Evolutionary conservation across 64 coral and sea anemone species (phyloP).

Genomic region (Stylophora pistillata): DNA sequence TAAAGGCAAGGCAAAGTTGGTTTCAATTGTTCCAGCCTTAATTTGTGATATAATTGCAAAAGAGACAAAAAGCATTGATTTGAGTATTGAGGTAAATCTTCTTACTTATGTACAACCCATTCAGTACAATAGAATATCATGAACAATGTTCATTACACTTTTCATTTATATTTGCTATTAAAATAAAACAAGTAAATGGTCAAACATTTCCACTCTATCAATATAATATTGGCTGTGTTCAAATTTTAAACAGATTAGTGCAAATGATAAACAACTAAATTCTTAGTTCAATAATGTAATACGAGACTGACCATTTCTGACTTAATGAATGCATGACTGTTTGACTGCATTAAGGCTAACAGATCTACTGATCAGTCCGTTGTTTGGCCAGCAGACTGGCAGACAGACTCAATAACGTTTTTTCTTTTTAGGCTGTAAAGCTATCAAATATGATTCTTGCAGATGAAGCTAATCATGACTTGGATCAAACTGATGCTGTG

Average conservation of each 20-base stretch:
- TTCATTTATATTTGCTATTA: no score
- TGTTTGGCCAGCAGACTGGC: not conserved
- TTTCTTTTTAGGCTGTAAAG: conserved; percentile 19
- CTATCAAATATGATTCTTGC: conserved; percentile 35
- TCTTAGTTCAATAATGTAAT: no score
- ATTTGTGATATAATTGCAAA: conserved; percentile 14
- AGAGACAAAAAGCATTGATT: conserved; percentile 1
- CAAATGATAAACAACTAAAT: no score
- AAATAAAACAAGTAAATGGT: no score
- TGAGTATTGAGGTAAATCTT: conserved; percentile 29
- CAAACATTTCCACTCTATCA: no score
- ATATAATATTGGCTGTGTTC: no score
- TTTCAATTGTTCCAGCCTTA: not conserved
- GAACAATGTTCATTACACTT: no score
- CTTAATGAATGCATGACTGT: no score
- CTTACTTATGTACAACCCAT: not conserved
- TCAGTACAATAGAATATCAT: no score
- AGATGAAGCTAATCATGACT: not conserved
- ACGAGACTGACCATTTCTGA: no score
- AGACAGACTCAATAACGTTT: not conserved
- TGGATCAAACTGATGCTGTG: not conserved
- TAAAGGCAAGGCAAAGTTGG: conserved; percentile 25
- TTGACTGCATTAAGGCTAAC: not conserved
- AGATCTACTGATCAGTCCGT: not conserved
- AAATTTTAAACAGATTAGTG: no score